Evolutionary conservation across 2,888 invertebrate species (phyloP).

Genomic region (Amorpha juglandis): DNA sequence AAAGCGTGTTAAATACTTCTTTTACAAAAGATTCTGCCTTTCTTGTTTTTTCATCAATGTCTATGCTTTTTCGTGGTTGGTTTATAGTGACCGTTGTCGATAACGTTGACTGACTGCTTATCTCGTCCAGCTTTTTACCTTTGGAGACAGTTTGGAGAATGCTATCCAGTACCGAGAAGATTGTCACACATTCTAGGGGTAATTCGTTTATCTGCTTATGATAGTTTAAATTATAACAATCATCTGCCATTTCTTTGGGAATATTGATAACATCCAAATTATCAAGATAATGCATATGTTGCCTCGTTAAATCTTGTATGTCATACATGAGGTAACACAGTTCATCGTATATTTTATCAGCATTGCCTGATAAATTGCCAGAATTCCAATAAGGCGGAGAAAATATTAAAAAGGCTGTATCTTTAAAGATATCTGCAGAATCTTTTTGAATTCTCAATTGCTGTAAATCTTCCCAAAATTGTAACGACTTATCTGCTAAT

Average conservation of each 20-base stretch:
- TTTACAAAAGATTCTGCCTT: slow-evolving; percentile 61
- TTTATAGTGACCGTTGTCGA: slow-evolving; percentile 48
- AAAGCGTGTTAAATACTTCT: slow-evolving; percentile 62
- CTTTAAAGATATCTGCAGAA: slow-evolving; percentile 59
- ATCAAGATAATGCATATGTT: slow-evolving; percentile 74
- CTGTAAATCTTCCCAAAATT: slow-evolving; percentile 73
- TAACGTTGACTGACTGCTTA: slow-evolving; percentile 49
- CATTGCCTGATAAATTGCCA: slow-evolving; percentile 57
- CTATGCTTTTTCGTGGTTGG: slow-evolving; percentile 35
- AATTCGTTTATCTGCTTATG: slow-evolving; percentile 51
- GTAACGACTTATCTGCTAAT: slow-evolving; percentile 56
- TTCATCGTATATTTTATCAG: slow-evolving; percentile 79
- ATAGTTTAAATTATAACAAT: slow-evolving; percentile 48
- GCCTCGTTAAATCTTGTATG: slow-evolving; percentile 78
- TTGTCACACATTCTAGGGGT: slow-evolving; percentile 67
- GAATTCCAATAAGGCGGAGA: slow-evolving; percentile 67
- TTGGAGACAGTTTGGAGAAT: slow-evolving; percentile 61
- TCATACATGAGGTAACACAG: slow-evolving; percentile 81
- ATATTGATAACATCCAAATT: slow-evolving; percentile 72
- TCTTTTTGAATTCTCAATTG: slow-evolving; percentile 59
- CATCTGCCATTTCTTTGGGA: slow-evolving; percentile 48
- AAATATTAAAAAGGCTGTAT: slow-evolving; percentile 75
- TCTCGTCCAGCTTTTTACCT: slow-evolving; percentile 41
- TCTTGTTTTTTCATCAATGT: slow-evolving; percentile 49
- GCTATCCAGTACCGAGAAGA: slow-evolving; percentile 66